These are phyloP conservation scores for Ciconia boyciana DNA, from an alignment of 2,113 vertebrate species.

Conservation along the genomic window DNA sequence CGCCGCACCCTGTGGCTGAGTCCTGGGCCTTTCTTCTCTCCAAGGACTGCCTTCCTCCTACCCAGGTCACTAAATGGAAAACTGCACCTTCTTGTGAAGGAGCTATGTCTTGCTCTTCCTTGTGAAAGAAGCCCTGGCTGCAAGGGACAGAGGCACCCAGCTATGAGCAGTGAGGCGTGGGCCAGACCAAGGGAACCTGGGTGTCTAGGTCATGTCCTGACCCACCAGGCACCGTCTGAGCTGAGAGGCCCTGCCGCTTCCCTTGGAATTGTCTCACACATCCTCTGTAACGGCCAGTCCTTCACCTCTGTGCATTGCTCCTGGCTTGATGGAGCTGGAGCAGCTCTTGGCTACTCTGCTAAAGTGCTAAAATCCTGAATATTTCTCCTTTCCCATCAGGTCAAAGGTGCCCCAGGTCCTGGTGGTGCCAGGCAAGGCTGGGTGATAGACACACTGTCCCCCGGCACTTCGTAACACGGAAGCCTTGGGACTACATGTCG, in stretches of 20 bases:
- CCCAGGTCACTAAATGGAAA: not conserved
- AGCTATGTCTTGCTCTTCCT: not conserved
- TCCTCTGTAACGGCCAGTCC: not conserved
- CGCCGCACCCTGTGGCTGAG: not conserved
- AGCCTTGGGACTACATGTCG: not conserved
- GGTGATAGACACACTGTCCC: no score
- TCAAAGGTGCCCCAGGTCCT: not conserved
- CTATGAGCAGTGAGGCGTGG: not conserved
- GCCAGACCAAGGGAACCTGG: not conserved
- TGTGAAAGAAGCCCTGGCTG: not conserved
- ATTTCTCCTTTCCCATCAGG: not conserved
- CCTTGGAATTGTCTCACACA: not conserved
- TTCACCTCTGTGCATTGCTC: not conserved
- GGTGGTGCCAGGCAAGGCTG: not conserved
- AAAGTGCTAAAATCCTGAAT: not conserved
- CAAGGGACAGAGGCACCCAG: not conserved
- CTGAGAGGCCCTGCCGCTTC: not conserved
- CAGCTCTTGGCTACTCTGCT: not conserved
- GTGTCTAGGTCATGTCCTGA: not conserved
- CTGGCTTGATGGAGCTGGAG: not conserved
- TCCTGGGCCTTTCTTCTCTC: not conserved
- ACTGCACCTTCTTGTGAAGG: not conserved
- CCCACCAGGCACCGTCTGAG: not conserved
- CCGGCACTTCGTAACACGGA: not conserved
- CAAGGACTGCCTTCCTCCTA: not conserved